phyloP scores from a whole-genome alignment of 2,797 vertebrate genomes.

The Syngnathus acus region DNA sequence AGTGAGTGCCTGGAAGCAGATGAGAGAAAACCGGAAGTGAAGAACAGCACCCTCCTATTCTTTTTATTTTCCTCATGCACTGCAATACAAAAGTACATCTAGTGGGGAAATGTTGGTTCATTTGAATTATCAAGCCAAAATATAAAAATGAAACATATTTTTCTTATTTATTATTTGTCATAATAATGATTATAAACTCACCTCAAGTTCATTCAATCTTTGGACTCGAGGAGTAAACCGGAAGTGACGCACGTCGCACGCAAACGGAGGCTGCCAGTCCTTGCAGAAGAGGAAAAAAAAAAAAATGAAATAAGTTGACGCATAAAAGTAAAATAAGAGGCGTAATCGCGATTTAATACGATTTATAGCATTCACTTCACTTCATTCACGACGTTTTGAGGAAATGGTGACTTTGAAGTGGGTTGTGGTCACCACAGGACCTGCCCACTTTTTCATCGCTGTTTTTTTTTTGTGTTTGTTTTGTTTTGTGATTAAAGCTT shows the following conservation, averaged over 20 bases:
- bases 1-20: slow-evolving; percentile 82
- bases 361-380: no score
- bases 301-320: not conserved
- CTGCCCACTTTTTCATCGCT: not conserved
- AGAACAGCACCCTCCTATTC: not conserved
- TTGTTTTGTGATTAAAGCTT: not conserved
- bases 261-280: slow-evolving; percentile 99
- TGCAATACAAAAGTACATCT: not conserved
- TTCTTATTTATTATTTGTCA: no score
- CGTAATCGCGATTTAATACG: not conserved
- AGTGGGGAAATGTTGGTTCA: not conserved
- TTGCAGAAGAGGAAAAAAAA: slow-evolving; percentile 38
- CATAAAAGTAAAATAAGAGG: not conserved
- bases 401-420: not conserved
- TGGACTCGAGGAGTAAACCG: slow-evolving; percentile 93
- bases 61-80: not conserved
- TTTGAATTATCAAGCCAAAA: not conserved
- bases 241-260: slow-evolving; percentile 94
- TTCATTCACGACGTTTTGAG: not conserved
- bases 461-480: not conserved
- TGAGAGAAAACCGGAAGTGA: not conserved
- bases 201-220: slow-evolving; percentile 95
- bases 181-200: slow-evolving; percentile 55
- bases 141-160: no score
- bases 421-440: not conserved